Percentiles rank a stretch among this genome's conserved stretches.
These are phyloP conservation scores for Neuroscelio doddi DNA, from an alignment of 2,888 invertebrate species.

Conservation along the genomic window DNA sequence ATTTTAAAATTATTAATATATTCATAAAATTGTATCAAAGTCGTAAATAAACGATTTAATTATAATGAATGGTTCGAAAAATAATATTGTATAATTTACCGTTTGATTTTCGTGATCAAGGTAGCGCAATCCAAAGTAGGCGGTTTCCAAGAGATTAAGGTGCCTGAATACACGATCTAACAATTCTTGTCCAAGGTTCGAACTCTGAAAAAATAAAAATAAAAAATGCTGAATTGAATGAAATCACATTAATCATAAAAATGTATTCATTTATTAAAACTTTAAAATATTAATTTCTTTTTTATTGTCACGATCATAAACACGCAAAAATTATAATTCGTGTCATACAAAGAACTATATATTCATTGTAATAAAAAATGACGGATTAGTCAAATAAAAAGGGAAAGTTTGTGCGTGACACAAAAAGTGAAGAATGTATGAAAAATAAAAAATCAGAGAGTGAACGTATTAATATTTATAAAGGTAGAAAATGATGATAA, in stretches of 20 bases:
- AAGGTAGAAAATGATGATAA: constrained; percentile 37
- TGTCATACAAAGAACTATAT: background rate
- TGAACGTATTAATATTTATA: constrained; percentile 41
- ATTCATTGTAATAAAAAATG: background rate
- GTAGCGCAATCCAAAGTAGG: constrained; percentile 95
- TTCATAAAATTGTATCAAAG: no score
- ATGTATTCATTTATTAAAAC: constrained; percentile 12
- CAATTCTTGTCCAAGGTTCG: constrained; percentile 90
- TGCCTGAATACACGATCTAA: constrained; percentile 94
- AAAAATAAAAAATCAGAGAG: constrained; percentile 28
- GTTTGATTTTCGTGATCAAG: constrained; percentile 95
- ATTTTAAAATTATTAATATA: no score
- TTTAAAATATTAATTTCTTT: no score
- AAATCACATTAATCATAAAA: no score
- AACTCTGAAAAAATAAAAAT: constrained; percentile 79
- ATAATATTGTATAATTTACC: constrained; percentile 75
- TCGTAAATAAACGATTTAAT: no score
- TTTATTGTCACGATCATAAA: background rate
- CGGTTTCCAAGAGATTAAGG: constrained; percentile 94
- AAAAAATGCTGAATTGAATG: no score
- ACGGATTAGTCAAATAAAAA: constrained; percentile 12
- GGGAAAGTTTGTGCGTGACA: constrained; percentile 34
- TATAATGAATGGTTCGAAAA: background rate
- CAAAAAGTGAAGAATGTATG: constrained; percentile 22
- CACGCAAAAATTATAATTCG: no score